A percentile compares a stretch with the other conserved stretches of the same genome.
Conservation (phyloP, 2,113 vertebrate genomes). For the Willisornis vidua region DNA sequence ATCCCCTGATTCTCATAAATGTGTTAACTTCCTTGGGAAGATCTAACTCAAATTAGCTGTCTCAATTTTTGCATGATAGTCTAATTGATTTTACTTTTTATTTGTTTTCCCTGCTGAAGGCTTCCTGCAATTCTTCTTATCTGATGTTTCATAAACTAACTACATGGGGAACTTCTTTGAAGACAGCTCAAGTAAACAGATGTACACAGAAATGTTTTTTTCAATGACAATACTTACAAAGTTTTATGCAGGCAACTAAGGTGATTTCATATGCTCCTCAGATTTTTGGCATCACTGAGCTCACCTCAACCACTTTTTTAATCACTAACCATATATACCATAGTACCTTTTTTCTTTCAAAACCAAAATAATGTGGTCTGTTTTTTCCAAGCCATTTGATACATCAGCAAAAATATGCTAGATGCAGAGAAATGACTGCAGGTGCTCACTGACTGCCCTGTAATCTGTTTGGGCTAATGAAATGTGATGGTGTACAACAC, state of each 20-base stretch:
- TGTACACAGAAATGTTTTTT: neutral
- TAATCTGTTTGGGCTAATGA: conserved; percentile 15
- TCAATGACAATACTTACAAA: neutral
- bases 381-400: neutral
- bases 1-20: neutral
- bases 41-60: neutral
- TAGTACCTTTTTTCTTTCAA: neutral
- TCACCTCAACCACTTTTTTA: neutral
- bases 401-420: neutral
- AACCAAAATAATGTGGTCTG: neutral
- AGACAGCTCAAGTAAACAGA: neutral
- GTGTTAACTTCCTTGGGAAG: neutral
- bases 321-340: neutral
- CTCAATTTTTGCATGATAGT: neutral
- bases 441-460: neutral
- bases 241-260: neutral
- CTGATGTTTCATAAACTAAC: neutral
- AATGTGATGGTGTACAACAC: neutral
- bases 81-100: neutral
- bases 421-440: neutral
- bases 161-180: neutral
- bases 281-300: neutral
- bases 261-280: neutral
- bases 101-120: neutral
- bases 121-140: neutral